Conservation (phyloP, 2,113 vertebrate species). For the Pachycephala philippinensis region DNA sequence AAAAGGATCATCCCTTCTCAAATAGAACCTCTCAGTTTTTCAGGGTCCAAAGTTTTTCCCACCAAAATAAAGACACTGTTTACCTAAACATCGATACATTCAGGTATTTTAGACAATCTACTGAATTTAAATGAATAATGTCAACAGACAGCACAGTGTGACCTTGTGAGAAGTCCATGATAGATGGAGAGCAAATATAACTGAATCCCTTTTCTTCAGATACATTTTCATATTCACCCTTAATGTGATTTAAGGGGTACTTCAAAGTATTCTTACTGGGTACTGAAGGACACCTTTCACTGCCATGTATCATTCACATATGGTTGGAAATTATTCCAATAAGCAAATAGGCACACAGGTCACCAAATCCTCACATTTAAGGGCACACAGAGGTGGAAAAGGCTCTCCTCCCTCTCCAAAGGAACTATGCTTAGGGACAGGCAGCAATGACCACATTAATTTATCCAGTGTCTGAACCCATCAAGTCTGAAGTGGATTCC, state of each 20-base stretch:
- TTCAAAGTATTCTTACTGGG: neutral
- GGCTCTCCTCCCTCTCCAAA: neutral
- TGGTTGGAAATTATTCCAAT: neutral
- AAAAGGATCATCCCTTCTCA: neutral
- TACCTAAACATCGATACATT: neutral
- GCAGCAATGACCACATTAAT: neutral
- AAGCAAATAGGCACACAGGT: conserved; percentile 51
- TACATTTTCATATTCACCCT: neutral
- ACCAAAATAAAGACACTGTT: neutral
- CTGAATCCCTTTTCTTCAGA: neutral
- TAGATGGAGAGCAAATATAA: neutral
- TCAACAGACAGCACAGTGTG: neutral
- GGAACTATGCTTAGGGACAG: neutral
- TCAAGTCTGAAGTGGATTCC: neutral
- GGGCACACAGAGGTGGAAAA: neutral
- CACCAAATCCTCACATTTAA: neutral
- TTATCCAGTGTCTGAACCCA: neutral
- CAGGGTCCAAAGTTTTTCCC: neutral
- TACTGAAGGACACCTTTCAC: neutral
- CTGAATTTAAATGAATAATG: neutral
- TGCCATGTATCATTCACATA: neutral
- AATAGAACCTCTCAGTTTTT: neutral
- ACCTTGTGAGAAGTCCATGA: neutral
- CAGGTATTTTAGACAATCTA: neutral
- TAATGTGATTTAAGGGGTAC: neutral